Conservation (phyloP, 2,113 vertebrate genomes). For the Seriola quinqueradiata region DNA sequence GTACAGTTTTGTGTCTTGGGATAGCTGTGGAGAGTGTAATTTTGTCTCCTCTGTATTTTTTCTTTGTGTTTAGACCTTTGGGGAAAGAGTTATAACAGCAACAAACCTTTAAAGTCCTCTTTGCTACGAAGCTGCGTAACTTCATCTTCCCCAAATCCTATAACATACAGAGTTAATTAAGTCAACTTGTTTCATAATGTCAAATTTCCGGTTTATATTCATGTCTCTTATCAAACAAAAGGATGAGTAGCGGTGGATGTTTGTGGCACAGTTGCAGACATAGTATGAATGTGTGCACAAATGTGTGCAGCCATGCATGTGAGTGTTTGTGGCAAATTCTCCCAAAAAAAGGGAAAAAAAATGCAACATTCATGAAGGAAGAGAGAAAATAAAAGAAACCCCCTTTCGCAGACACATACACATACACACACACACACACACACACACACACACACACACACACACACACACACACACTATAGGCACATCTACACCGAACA, state of each 20-base stretch:
- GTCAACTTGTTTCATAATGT: not conserved
- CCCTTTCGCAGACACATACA: not conserved
- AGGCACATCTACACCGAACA: conserved; percentile 43
- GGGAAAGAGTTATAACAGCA: not conserved
- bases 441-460: conserved; percentile 34
- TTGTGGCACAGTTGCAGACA: conserved; percentile 23
- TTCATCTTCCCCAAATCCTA: not conserved
- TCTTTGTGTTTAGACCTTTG: not conserved
- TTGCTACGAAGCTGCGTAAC: not conserved
- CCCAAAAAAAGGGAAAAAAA: not conserved
- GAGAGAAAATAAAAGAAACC: conserved; percentile 45
- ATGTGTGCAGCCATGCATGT: conserved; percentile 51
- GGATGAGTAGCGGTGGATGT: conserved; percentile 3
- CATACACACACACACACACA: not conserved
- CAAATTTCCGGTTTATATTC: not conserved
- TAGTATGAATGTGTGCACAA: conserved; percentile 31
- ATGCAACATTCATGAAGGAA: conserved; percentile 65
- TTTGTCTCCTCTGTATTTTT: not conserved
- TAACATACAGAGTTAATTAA: not conserved
- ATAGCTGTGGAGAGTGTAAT: not conserved
- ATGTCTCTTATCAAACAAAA: not conserved
- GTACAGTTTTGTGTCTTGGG: not conserved
- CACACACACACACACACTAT: not conserved
- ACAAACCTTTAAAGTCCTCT: not conserved
- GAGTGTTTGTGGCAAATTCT: conserved; percentile 50